A percentile compares a stretch with the other conserved stretches of the same genome.
Evolutionary conservation across 2,113 vertebrate species (phyloP).

Genomic region (Otus sunia): DNA sequence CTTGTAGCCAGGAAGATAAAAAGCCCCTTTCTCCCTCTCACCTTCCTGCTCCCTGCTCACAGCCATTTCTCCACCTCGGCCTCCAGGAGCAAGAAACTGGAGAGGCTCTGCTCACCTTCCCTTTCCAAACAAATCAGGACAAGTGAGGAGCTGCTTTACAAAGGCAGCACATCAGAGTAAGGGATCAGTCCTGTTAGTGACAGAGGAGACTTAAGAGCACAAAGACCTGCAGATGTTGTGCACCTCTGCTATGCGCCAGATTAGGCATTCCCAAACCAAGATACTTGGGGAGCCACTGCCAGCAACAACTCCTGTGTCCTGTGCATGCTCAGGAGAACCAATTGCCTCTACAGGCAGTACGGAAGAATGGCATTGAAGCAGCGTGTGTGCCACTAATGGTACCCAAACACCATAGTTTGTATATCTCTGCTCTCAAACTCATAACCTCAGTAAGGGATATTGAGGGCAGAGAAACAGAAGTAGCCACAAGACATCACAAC

Average conservation of each 20-base stretch:
- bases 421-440: neutral
- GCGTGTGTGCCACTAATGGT: neutral
- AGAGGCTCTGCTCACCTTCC: neutral
- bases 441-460: neutral
- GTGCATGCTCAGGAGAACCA: neutral
- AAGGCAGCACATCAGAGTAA: neutral
- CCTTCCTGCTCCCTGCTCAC: neutral
- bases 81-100: neutral
- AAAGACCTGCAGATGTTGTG: neutral
- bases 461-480: neutral
- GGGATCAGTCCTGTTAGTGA: neutral
- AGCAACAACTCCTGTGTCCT: rapidly evolving
- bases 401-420: neutral
- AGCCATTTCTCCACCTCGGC: neutral
- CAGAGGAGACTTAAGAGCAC: neutral
- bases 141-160: neutral
- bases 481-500: neutral
- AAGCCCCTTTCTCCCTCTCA: neutral
- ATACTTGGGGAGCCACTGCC: neutral
- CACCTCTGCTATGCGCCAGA: rapidly evolving
- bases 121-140: neutral
- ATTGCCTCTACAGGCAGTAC: neutral
- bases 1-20: neutral
- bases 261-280: neutral
- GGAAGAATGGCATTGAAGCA: neutral